phyloP scores from a whole-genome alignment of 2,797 vertebrate genomes.

The Clarias pachynema region DNA sequence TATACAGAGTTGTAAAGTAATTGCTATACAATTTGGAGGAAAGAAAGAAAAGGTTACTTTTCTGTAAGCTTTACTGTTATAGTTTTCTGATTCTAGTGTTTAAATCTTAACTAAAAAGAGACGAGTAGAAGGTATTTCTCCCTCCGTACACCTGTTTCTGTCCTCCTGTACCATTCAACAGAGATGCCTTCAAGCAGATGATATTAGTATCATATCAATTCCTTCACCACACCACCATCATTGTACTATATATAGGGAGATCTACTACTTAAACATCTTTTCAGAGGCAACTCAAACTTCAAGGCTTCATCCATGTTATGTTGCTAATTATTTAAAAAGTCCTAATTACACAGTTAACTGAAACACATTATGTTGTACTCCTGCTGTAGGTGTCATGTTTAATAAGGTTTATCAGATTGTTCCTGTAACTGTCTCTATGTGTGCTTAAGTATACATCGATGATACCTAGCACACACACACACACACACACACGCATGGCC shows the following conservation, averaged over 20 bases:
- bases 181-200: neutral
- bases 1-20: too few relatives aligned
- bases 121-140: neutral
- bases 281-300: neutral
- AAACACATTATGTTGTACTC: neutral
- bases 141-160: neutral
- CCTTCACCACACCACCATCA: neutral
- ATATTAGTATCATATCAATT: neutral
- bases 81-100: neutral
- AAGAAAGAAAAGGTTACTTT: neutral
- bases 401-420: neutral
- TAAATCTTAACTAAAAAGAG: neutral
- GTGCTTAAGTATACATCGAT: neutral
- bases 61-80: neutral
- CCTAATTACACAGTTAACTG: neutral
- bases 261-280: neutral
- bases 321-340: neutral
- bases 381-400: neutral
- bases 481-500: neutral
- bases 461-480: neutral
- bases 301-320: neutral
- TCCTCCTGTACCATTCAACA: neutral
- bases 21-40: neutral
- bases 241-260: neutral
- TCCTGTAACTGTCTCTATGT: neutral